phyloP scores from a whole-genome alignment of 92 coral and sea anemone genomes.

The Zoanthus gigantus region DNA sequence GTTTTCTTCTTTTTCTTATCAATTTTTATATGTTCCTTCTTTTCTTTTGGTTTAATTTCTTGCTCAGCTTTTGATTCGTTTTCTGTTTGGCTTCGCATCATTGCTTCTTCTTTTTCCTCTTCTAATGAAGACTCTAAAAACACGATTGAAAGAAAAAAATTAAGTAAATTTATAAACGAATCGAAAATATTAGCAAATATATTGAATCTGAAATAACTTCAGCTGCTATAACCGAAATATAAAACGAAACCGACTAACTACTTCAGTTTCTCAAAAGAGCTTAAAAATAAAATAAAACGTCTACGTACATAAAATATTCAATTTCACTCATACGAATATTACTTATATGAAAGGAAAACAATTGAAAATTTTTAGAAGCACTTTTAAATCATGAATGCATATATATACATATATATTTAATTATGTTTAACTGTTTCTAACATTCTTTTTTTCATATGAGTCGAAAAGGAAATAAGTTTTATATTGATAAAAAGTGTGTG shows the following conservation, averaged over 20 bases:
- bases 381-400: not conserved
- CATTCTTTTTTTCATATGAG: not conserved
- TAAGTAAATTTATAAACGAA: not conserved
- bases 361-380: not conserved
- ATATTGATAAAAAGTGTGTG: not conserved
- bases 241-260: not conserved
- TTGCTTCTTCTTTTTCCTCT: not conserved
- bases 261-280: not conserved
- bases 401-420: not conserved
- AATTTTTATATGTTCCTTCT: not conserved
- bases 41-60: conserved; percentile 12
- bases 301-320: not conserved
- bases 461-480: not conserved
- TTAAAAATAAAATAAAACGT: not conserved
- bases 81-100: not conserved
- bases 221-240: not conserved
- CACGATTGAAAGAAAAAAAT: not conserved
- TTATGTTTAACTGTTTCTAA: not conserved
- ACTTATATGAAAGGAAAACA: not conserved
- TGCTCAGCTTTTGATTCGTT: not conserved
- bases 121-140: conserved; percentile 6
- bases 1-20: not conserved
- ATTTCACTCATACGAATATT: not conserved
- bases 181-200: conserved; percentile 1
- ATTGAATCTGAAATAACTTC: conserved; percentile 3